These are phyloP conservation scores for Parazoanthus atlanticus DNA, from an alignment of 92 coral and sea anemone genomes.

Conservation along the genomic window DNA sequence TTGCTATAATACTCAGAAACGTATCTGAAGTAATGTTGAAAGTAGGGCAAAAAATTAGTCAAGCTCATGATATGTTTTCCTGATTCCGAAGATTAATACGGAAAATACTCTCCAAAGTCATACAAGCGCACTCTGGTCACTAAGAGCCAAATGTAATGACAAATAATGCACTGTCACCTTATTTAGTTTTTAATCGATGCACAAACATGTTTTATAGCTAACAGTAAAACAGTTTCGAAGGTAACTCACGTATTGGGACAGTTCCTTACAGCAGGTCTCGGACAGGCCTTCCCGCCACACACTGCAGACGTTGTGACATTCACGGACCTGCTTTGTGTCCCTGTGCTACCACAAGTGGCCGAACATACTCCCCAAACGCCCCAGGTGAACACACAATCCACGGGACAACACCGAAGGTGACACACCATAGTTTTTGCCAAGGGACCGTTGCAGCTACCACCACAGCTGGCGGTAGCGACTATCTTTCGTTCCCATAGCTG, in stretches of 20 bases:
- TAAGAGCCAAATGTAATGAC: too few relatives aligned
- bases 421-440: slow-evolving; percentile 26
- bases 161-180: too few relatives aligned
- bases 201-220: neutral
- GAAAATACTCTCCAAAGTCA: too few relatives aligned
- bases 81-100: too few relatives aligned
- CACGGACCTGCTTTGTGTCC: slow-evolving; percentile 26
- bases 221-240: neutral
- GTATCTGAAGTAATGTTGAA: too few relatives aligned
- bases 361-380: slow-evolving; percentile 72
- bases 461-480: slow-evolving; percentile 38
- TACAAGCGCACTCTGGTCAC: too few relatives aligned
- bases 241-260: slow-evolving; percentile 11
- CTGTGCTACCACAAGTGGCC: slow-evolving; percentile 64
- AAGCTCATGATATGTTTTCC: too few relatives aligned
- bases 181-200: neutral
- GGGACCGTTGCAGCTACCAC: slow-evolving; percentile 45
- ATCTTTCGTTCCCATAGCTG: slow-evolving; percentile 46
- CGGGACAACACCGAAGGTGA: slow-evolving; percentile 79
- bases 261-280: neutral
- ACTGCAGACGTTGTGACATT: neutral
- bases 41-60: too few relatives aligned
- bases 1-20: too few relatives aligned
- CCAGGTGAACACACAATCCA: slow-evolving; percentile 78
- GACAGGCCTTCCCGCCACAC: slow-evolving; percentile 48